These are phyloP conservation scores for Chionodraco myersi DNA, from an alignment of 2,113 vertebrate species.

Conservation along the genomic window DNA sequence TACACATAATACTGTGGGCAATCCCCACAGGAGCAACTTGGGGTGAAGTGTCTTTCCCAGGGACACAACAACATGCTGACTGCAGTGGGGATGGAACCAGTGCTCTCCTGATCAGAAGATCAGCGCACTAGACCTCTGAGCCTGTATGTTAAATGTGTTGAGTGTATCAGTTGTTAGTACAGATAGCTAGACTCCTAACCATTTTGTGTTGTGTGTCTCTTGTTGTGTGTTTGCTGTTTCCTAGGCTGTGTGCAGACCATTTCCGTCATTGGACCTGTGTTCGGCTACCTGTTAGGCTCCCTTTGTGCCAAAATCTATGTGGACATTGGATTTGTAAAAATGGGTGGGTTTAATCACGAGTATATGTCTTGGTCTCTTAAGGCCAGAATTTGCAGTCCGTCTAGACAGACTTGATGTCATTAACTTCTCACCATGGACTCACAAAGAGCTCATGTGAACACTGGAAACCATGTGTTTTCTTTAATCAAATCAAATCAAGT, in stretches of 20 bases:
- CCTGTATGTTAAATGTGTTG: neutral
- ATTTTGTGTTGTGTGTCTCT: constrained; percentile 15
- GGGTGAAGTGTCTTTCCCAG: no score
- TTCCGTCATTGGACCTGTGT: constrained; percentile 82
- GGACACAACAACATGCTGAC: no score
- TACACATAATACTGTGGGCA: no score
- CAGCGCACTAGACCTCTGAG: no score
- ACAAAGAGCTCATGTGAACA: neutral
- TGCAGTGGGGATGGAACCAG: no score
- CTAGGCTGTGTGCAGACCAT: constrained; percentile 84
- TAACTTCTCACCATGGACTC: neutral
- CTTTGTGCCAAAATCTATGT: constrained; percentile 84
- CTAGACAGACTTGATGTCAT: neutral
- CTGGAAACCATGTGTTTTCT: neutral
- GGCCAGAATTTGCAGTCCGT: neutral
- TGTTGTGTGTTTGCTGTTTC: constrained; percentile 16
- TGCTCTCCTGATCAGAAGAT: no score
- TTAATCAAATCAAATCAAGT: no score
- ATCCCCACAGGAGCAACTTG: no score
- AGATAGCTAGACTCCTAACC: neutral
- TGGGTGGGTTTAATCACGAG: constrained; percentile 73
- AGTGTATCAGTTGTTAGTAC: neutral
- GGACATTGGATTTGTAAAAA: constrained; percentile 85
- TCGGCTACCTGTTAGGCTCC: constrained; percentile 83
- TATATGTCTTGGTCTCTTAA: neutral